Evolutionary conservation across 1,140 invertebrate species (phyloP).

Genomic region (Campodea augens): DNA sequence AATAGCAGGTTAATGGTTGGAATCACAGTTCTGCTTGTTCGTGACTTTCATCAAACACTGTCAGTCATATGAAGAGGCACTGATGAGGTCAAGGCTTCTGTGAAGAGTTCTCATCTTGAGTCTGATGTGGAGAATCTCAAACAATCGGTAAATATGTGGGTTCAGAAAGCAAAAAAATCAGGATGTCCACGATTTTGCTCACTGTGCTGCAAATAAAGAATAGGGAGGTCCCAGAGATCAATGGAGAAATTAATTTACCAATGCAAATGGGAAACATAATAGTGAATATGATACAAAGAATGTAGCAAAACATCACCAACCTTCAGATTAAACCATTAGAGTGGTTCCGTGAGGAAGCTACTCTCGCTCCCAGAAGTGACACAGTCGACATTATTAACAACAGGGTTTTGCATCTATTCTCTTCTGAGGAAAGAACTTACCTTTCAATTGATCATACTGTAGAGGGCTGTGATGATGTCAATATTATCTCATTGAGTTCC

Average conservation of each 20-base stretch:
- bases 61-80: slow-evolving; percentile 24
- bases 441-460: slow-evolving; percentile 11
- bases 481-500: slow-evolving; percentile 21
- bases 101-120: slow-evolving; percentile 19
- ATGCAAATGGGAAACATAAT: background rate
- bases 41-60: slow-evolving; percentile 28
- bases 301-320: slow-evolving; percentile 3
- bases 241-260: background rate
- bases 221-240: background rate
- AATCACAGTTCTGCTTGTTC: slow-evolving; percentile 15
- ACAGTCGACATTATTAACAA: slow-evolving; percentile 10
- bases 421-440: slow-evolving; percentile 1
- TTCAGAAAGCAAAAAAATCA: slow-evolving; percentile 3
- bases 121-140: slow-evolving; percentile 7
- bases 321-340: background rate
- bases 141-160: slow-evolving; percentile 15
- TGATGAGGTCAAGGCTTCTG: slow-evolving; percentile 19
- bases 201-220: slow-evolving; percentile 2
- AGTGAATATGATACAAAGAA: background rate
- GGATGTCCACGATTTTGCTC: slow-evolving; percentile 10
- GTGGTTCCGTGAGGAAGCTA: slow-evolving; percentile 4
- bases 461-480: slow-evolving; percentile 9
- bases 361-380: slow-evolving; percentile 7
- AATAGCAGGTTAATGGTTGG: slow-evolving; percentile 9
- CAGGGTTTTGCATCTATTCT: slow-evolving; percentile 2